Evolutionary conservation across 2,113 vertebrate genomes (phyloP), one percentile per base, ranked within the genome.

Genomic region (Excalfactoria chinensis): DNA sequence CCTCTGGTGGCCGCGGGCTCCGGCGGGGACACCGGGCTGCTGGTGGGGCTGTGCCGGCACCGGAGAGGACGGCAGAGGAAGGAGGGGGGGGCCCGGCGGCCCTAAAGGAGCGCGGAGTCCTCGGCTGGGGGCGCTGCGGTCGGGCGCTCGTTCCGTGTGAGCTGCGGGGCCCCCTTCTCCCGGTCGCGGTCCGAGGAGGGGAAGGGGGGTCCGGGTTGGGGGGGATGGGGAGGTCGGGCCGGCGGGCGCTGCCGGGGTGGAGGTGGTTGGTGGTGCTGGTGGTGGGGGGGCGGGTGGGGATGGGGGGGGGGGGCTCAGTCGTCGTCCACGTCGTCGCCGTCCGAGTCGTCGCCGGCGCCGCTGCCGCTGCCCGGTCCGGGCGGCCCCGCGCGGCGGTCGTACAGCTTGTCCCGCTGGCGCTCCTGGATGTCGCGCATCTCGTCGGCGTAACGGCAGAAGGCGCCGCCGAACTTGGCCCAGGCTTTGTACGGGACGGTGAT

Each of bases 381-480:
- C 12, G 96, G 95, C 2, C 96, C 97, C 3, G 94, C 93, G 1
- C 97, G 96, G 19, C 98, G 97, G 95, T 99, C 99, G 89, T 98
- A 99, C 81, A 98, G 98, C 95, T 99, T 99, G 74, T 99, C 99
- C 94, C 98, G 93, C 96, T 99, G 98, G 66, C 98, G 94, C 91
- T 99, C 99, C 96, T 99, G 99, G 98, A 99, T 99, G 97, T 99
- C 99, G 89, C 99, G 99, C 99, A 99, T 99, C 98, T 99, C 99
- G 84, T 99, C 99, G 13, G 99, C 98, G 93, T 99, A 99, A 30
- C 98, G 98, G 94, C 98, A 97, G 97, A 99, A 99, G 8, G 99
- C 98, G 5, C 98, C 98, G 14, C 99, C 99, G 93, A 99, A 99
- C 93, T 99, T 99, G 96, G 98, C 96, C 99, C 99, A 99, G 93